Evolutionary conservation across 2,797 vertebrate genomes (phyloP), one percentile per base, ranked within the genome.

Genomic region (Trematomus bernacchii): DNA sequence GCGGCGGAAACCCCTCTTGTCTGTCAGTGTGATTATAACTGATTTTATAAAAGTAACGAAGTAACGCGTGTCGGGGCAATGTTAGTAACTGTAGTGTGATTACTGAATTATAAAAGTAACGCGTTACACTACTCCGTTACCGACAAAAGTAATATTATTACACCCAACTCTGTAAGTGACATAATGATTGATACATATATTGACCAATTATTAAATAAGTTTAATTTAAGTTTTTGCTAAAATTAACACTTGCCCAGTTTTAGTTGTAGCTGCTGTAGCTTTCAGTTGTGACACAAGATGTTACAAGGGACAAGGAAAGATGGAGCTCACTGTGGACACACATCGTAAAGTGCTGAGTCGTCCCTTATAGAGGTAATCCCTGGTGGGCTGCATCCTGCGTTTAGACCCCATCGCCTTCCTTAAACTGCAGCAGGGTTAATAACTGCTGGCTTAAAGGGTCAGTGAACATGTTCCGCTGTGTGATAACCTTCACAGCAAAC

Each of bases 401-500:
- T 70, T 10, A 50, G 6, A 46, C 44, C 2, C 19, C 50, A 66
- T 37, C 6, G 60, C 12, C 33, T 40, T 37, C 14, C 15, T 42
- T n/a, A 76, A 73, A 75, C 40, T 58, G 55, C 55, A 65, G 9
- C 66, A 44, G 10, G 13, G 51, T 76, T 80, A 55, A 73, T 48
- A 51, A 11, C 47, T 30, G 10, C 48, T 77, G 37, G 19, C 42
- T 59, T 70, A 47, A 53, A 48, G 71, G 68, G 64, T 79, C 72
- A 72, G 27, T 4, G 3, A 71, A 43, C 76, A 71, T 15, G 10
- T 66, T 62, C 30, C n/a, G 50, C 51, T 61, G 46, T 19, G 23
- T 61, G 18, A 59, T 43, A 66, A 71, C 30, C 65, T 16, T 16
- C 47, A 55, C 42, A 14, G 62, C 33, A 59, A 30, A 50, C 53